Base-by-base conservation (phyloP, 2,113 vertebrate genomes). In the Prunella himalayana region DNA sequence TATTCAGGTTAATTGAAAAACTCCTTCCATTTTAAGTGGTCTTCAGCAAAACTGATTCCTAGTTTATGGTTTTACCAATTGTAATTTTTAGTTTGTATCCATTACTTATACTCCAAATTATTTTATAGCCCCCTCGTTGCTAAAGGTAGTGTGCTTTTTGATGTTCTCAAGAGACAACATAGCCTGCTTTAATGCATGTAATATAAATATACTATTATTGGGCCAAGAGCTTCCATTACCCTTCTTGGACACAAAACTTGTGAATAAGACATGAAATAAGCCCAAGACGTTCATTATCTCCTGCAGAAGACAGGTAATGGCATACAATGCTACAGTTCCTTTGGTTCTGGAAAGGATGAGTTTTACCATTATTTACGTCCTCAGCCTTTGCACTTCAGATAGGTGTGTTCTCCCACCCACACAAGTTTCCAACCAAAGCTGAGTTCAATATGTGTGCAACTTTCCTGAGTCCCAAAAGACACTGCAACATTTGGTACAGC, bases 401-500 rank as follows among this genome's bases (percentile, higher is more conserved):
- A 83, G 80, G 72, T 94, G 35, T n/a, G 33, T 57, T 82, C 39
- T 91, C 17, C 27, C 61, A 63, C 49, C 53, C 78, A 79, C 70
- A 66, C 24, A 57, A 77, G 19, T 66, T 92, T 84, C 69, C 91
- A 88, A 60, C 56, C 77, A 84, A 86, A 84, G 60, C 30, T 49
- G 39, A 75, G 69, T 83, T 94, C 80, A 73, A 54, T 69, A 39
- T 16, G 9, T 50, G 45, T 47, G 50, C 71, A 83, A 15, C 77
- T 80, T 61, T 80, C 89, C 61, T 57, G 60, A 78, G 54, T 91
- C 82, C 44, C 87, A 77, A 86, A 87, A 85, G 87, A 66, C 61
- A 72, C 59, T 47, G 84, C 47, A 88, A 81, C 90, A 93, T 93
- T 95, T 96, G 90, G 75, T 92, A 83, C 59, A 94, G 70, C 59